Evolutionary conservation across 2,113 vertebrate genomes (phyloP), one percentile per base, ranked within the genome.

Genomic region (Cochlearius cochlearius): DNA sequence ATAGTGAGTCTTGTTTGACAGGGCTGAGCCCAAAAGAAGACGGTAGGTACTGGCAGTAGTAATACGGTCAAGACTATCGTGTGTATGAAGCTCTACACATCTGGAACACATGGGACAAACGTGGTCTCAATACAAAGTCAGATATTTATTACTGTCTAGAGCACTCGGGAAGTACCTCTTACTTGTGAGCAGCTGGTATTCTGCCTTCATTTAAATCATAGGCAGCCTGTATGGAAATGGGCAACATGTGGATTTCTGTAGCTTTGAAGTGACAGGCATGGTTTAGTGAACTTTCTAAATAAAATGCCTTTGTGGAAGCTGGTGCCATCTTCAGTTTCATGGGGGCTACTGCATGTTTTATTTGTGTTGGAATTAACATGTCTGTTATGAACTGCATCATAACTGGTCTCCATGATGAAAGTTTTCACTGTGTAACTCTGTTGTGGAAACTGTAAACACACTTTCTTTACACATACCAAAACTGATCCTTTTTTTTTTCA

Each of bases 291-390:
- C 52, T 52, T 71, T 23, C 8, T 71, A n/a, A 64, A 29, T n/a
- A 34, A 76, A 74, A 78, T 56, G n/a, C 8, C 7, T 80, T 78
- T 66, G 15, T 79, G 86, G 89, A 49, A 90, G 22, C 36, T 94
- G 60, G n/a, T 92, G 96, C 90, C 93, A 95, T 86, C 94, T 92
- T 78, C 79, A 74, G 94, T 73, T 94, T 91, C 38, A 10, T n/a
- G 19, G n/a, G 66, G 59, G 91, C 53, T 79, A 94, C 34, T 91
- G 81, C 91, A 90, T 30, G 15, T 64, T 86, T 38, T 47, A 18
- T 75, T 92, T 72, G 10, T 50, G 34, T 49, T 43, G 41, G n/a
- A 91, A 69, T 87, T 85, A 68, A 83, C 8, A 2, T 2, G 1
- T n/a, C 50, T 49, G 5, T 90, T 84, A 18, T 0, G 5, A 83